phyloP scores from a whole-genome alignment of 2,797 vertebrate species.

The Smutsia gigantea region DNA sequence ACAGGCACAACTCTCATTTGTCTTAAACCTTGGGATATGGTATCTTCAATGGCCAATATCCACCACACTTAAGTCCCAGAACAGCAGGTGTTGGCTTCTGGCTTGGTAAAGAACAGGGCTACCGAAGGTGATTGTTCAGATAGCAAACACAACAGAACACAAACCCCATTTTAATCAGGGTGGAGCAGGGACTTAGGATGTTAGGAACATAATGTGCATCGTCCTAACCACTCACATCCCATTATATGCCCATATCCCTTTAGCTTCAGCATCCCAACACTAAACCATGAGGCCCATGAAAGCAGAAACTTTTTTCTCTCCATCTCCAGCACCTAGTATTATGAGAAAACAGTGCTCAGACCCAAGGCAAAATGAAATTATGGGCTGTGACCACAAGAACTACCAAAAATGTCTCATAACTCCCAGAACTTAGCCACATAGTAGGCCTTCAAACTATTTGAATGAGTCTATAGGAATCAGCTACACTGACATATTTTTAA shows the following conservation, averaged over 20 bases:
- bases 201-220: not conserved
- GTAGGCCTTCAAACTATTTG: not conserved
- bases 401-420: not conserved
- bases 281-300: not conserved
- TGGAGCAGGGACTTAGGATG: not conserved
- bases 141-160: not conserved
- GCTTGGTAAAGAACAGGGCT: not conserved
- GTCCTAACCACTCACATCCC: not conserved
- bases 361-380: not conserved
- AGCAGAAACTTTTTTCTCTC: not conserved
- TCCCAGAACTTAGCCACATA: not conserved
- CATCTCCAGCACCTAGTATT: not conserved
- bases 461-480: not conserved
- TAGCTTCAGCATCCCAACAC: not conserved
- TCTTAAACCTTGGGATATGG: not conserved
- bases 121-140: not conserved
- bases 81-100: not conserved
- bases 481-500: not conserved
- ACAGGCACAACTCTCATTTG: not conserved
- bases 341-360: not conserved
- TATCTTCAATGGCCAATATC: not conserved
- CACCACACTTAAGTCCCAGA: not conserved
- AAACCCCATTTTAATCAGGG: not conserved
- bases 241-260: not conserved
- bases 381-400: not conserved